Evolutionary conservation across 2,888 invertebrate species (phyloP).

Genomic region (Sturmia bella): DNA sequence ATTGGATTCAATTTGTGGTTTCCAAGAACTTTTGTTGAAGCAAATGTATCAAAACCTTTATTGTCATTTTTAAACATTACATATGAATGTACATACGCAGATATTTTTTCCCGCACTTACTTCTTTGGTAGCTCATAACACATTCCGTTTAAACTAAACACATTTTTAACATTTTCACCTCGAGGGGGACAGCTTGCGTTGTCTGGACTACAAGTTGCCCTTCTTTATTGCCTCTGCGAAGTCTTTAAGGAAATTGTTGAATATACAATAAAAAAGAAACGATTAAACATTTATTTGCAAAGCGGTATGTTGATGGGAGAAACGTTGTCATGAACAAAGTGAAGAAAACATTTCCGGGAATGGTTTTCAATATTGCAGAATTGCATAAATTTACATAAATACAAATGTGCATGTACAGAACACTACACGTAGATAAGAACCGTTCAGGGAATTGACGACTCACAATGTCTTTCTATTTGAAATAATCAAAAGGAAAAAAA

Average conservation of each 20-base stretch:
- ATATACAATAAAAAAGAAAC: constrained; percentile 40
- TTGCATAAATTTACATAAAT: constrained; percentile 63
- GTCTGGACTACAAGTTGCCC: constrained; percentile 8
- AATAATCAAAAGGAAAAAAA: not conserved
- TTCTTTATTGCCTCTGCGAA: constrained; percentile 16
- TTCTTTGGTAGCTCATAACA: constrained; percentile 21
- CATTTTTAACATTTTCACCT: constrained; percentile 35
- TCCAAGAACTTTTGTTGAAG: no score
- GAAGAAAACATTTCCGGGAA: constrained; percentile 59
- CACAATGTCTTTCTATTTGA: constrained; percentile 9
- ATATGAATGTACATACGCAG: no score
- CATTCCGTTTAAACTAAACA: not conserved
- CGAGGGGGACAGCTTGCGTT: constrained; percentile 5
- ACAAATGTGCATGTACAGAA: constrained; percentile 37
- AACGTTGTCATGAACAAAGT: constrained; percentile 51
- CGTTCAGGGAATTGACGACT: constrained; percentile 33
- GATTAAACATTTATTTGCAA: constrained; percentile 50
- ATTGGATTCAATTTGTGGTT: no score
- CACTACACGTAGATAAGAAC: constrained; percentile 36
- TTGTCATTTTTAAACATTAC: no score
- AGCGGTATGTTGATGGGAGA: constrained; percentile 34
- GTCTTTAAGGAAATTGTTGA: constrained; percentile 45
- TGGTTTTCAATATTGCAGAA: constrained; percentile 42
- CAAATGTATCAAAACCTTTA: no score
- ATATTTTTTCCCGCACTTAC: no score